A percentile compares a stretch with the other conserved stretches of the same genome.
These are phyloP conservation scores for Pyrocephalus nanus DNA, from an alignment of 2,797 vertebrate genomes.

Conservation along the genomic window DNA sequence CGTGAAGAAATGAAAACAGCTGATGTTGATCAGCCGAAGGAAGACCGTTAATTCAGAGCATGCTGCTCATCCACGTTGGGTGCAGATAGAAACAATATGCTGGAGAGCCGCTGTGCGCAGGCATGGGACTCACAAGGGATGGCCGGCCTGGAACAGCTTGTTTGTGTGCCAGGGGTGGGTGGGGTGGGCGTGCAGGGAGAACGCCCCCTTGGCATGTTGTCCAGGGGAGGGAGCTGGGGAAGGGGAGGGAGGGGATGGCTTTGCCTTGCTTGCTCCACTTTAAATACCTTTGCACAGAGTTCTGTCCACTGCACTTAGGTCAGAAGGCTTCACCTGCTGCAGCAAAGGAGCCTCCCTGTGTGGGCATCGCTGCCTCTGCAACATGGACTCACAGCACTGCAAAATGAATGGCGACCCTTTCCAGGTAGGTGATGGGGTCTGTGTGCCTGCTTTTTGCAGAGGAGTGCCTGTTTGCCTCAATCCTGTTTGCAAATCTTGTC, in stretches of 20 bases:
- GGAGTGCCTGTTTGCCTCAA: background rate
- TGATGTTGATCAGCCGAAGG: background rate
- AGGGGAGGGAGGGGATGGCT: background rate
- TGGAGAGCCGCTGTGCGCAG: rapidly evolving
- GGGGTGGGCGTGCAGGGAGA: conserved; percentile 26
- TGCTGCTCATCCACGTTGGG: rapidly evolving
- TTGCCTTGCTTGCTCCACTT: background rate
- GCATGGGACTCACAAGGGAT: background rate
- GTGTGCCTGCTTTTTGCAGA: background rate
- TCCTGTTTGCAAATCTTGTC: background rate
- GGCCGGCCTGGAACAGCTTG: rapidly evolving
- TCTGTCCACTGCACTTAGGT: background rate
- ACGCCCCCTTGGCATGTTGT: conserved; percentile 31
- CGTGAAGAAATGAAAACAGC: background rate
- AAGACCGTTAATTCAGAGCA: conserved; percentile 14
- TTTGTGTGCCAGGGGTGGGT: background rate
- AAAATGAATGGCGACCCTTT: conserved; percentile 48
- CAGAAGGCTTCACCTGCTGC: background rate
- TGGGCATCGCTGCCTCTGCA: background rate
- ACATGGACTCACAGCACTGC: conserved; percentile 25
- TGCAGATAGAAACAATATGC: background rate
- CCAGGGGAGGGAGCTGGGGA: conserved; percentile 12
- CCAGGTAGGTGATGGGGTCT: conserved; percentile 24
- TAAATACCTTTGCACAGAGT: conserved; percentile 52
- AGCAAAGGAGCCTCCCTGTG: rapidly evolving